A percentile compares a stretch with the other conserved stretches of the same genome.
Evolutionary conservation across 2,888 invertebrate species (phyloP).

Genomic region (Drosophila pegasa): DNA sequence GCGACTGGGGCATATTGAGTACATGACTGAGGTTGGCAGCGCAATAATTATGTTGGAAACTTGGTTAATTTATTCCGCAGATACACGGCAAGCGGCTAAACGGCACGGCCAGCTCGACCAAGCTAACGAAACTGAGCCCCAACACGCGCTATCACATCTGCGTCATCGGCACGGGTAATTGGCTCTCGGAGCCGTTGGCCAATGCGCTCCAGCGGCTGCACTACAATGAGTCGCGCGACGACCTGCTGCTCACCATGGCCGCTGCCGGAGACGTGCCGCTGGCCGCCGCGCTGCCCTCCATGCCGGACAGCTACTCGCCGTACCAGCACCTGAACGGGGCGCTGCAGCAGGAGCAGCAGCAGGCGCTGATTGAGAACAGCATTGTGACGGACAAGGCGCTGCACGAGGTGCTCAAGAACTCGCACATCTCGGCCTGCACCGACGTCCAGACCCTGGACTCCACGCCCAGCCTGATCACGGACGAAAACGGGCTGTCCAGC

Average conservation of each 20-base stretch:
- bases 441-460: conserved; percentile 91
- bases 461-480: conserved; percentile 87
- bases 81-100: conserved; percentile 91
- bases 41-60: conserved; percentile 56
- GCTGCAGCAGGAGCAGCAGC: conserved; percentile 44
- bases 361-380: conserved; percentile 85
- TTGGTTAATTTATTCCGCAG: conserved; percentile 85
- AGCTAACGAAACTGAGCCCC: conserved; percentile 90
- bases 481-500: conserved; percentile 87
- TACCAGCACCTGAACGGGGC: conserved; percentile 59
- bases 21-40: conserved; percentile 10
- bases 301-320: conserved; percentile 66
- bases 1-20: conserved; percentile 5
- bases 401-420: conserved; percentile 88
- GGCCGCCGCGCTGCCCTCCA: conserved; percentile 30
- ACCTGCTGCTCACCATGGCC: conserved; percentile 41
- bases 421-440: conserved; percentile 91
- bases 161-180: conserved; percentile 93
- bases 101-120: conserved; percentile 89
- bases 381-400: conserved; percentile 86
- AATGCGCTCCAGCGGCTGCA: conserved; percentile 82
- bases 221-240: conserved; percentile 81
- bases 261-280: conserved; percentile 25
- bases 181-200: conserved; percentile 86
- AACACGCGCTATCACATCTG: conserved; percentile 94